Evolutionary conservation across 2,888 invertebrate genomes (phyloP).

Genomic region (Agonopterix subpropinquella): DNA sequence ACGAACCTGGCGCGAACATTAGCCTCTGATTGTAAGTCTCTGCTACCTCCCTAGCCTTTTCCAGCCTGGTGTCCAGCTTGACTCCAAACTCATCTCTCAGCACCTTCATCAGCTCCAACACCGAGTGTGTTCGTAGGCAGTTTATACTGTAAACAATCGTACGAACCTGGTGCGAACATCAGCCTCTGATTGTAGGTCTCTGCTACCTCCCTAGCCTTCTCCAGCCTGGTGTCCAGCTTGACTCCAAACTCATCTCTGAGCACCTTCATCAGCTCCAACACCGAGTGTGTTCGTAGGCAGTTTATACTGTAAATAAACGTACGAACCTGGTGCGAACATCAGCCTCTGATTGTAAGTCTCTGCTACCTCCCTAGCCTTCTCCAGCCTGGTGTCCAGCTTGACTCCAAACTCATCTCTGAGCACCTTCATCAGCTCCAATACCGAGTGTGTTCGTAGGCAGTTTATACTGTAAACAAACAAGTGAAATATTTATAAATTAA

Average conservation of each 20-base stretch:
- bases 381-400: constrained; percentile 43
- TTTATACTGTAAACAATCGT: neutral
- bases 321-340: constrained; percentile 80
- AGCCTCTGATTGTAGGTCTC: constrained; percentile 83
- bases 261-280: constrained; percentile 45
- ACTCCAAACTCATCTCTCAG: constrained; percentile 40
- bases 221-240: constrained; percentile 43
- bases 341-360: constrained; percentile 83
- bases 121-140: neutral
- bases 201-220: constrained; percentile 56
- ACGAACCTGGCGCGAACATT: constrained; percentile 80
- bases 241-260: constrained; percentile 40
- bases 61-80: constrained; percentile 40
- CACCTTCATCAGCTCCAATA: constrained; percentile 80
- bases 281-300: constrained; percentile 21
- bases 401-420: constrained; percentile 40
- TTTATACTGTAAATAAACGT: constrained; percentile 67
- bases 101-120: constrained; percentile 45
- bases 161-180: constrained; percentile 80
- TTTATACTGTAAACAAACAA: constrained; percentile 82
- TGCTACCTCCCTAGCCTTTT: constrained; percentile 56
- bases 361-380: constrained; percentile 56
- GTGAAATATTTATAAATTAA: too few relatives aligned
- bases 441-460: constrained; percentile 85
- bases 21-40: constrained; percentile 83